Base-by-base conservation (phyloP, 2,113 vertebrate genomes). In the Synchiropus splendidus region DNA sequence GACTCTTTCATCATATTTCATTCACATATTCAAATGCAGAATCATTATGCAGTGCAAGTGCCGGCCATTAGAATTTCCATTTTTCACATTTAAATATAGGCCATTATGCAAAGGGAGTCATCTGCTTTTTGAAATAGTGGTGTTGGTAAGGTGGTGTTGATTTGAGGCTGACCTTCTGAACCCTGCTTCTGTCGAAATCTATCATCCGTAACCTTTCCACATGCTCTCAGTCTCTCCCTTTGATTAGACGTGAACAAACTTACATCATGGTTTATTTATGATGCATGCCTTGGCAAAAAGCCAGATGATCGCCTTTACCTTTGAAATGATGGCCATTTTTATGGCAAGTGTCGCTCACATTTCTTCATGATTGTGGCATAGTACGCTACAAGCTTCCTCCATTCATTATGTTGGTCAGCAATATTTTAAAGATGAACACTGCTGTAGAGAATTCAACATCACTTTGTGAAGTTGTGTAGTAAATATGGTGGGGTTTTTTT, bases 171-270 rank as follows among this genome's bases (percentile, higher is more conserved):
- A 75, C 73, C 73, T 77, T 77, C 58, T 76, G 70, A 78, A 76
- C 74, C 53, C 35, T 12, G 48, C 46, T 14, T 10, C 58, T 67
- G 75, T 76, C 73, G 21, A 73, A 64, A 74, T 72, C 16, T 39
- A 78, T 78, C 71, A 63, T 67, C 55, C 21, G 42, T 74, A 64
- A 80, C 71, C 75, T 81, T 81, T 78, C 71, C 73, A 47, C 8
- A 34, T 17, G 39, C 51, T 41, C 21, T n/a, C n/a, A 42, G 45
- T 16, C 33, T 38, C 36, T 13, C 33, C 36, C 12, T 31, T 36
- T 16, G 32, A 3, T 39, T 14, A 63, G 48, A 58, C 58, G 37
- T 13, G 32, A 47, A 59, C 31, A 46, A 53, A 43, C 51, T 43
- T 52, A 33, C 47, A 45, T 51, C 61, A 58, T 42, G 18, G 33